Evolutionary conservation across 2,113 vertebrate species (phyloP), one percentile per base, ranked within the genome.

Genomic region (Rhombomys opimus): DNA sequence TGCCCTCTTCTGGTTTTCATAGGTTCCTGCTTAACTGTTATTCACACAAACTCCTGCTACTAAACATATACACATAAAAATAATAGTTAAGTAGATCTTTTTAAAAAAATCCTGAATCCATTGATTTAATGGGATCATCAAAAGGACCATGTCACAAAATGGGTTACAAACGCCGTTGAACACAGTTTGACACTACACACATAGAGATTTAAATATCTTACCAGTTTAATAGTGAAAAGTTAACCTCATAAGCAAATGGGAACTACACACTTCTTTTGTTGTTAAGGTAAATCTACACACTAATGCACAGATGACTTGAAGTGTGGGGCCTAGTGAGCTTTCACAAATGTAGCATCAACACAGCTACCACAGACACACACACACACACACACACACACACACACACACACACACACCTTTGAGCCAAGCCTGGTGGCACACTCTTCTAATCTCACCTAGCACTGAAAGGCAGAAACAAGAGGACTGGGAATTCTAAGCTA

Each of bases 181-280:
- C n/a, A 20, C 68, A 80, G 50, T 23, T 93, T 54, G 52, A 27
- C n/a, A 8, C 5, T 35, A 75, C 17, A 57, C 0, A 15, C 8
- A 89, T 12, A 75, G 30, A 93, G 57, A 18, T 93, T 87, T 73
- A 89, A 89, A 41, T 87, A 67, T 67, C 87, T 77, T 50, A 82
- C 41, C 70, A 68, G 14, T 82, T 93, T 46, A 54, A 35, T 77
- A 67, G 32, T 50, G 25, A 84, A 73, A 95, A 93, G 89, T 76
- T 89, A 86, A 73, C 84, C 61, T 84, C 30, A 30, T 1, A 50
- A 46, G n/a, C 41, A 63, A 88, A 90, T 50, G 15, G 59, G 57
- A 93, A 13, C 18, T 50, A 84, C 18, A 68, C 27, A 91, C 35
- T 25, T 30, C 1, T 75, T n/a, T 78, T 84, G 35, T 14, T 59